Percentiles rank a stretch among this genome's conserved stretches.
Evolutionary conservation across 1,140 invertebrate species (phyloP).

Genomic region (Drosophila setifemur): DNA sequence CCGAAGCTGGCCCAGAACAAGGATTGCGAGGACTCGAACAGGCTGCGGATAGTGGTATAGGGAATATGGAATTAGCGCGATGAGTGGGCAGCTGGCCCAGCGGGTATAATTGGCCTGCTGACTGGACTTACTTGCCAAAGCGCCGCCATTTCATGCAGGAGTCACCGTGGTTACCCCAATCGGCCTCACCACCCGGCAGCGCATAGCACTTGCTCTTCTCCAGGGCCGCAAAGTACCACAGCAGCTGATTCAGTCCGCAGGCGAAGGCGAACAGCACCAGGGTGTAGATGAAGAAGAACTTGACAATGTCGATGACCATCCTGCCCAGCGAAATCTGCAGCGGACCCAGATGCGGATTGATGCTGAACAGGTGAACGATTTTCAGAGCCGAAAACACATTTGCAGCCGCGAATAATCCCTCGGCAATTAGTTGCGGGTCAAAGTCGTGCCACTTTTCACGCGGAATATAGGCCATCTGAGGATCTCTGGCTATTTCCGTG

Average conservation of each 20-base stretch:
- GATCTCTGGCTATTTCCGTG: conserved; percentile 86
- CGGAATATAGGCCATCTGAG: conserved; percentile 87
- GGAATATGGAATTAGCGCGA: conserved; percentile 25
- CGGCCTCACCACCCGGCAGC: conserved; percentile 84
- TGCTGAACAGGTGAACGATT: conserved; percentile 94
- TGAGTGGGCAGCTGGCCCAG: conserved; percentile 12
- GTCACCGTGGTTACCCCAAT: conserved; percentile 87
- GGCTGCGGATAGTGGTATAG: conserved; percentile 83
- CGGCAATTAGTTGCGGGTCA: conserved; percentile 96
- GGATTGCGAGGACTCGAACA: conserved; percentile 95
- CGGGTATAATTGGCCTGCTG: conserved; percentile 53
- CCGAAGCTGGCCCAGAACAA: conserved; percentile 96
- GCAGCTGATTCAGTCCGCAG: conserved; percentile 92
- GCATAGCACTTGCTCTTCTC: conserved; percentile 90
- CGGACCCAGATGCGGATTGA: conserved; percentile 94
- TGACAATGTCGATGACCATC: conserved; percentile 94
- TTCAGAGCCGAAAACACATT: conserved; percentile 94
- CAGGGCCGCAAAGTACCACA: conserved; percentile 95
- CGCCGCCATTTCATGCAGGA: conserved; percentile 91
- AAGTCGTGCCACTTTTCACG: conserved; percentile 95
- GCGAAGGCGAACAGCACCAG: conserved; percentile 93
- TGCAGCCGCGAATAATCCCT: conserved; percentile 96
- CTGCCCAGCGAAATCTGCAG: conserved; percentile 91
- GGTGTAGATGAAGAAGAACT: conserved; percentile 94
- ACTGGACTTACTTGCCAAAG: conserved; percentile 85